Evolutionary conservation across 2,797 vertebrate genomes (phyloP).

Genomic region (Bryconaethiops microstoma): DNA sequence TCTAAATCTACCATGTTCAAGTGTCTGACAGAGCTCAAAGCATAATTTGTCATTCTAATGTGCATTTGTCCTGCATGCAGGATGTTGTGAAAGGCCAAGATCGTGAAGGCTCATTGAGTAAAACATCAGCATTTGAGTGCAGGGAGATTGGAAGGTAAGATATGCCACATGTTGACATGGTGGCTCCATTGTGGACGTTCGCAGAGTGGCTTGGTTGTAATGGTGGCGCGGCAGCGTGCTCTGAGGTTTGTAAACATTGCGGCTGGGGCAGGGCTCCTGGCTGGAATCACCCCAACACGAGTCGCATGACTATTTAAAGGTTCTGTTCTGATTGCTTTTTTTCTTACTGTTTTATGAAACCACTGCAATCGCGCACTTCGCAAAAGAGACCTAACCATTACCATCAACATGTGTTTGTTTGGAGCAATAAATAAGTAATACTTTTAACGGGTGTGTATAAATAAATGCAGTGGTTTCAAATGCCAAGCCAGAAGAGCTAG

Average conservation of each 20-base stretch:
- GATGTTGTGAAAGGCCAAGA: slow-evolving; percentile 45
- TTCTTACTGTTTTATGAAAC: slow-evolving; percentile 47
- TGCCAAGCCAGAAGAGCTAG: not conserved
- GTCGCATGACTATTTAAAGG: slow-evolving; percentile 44
- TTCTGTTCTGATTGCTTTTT: slow-evolving; percentile 35
- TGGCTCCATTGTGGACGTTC: slow-evolving; percentile 38
- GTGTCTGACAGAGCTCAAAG: not conserved
- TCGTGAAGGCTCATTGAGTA: slow-evolving; percentile 21
- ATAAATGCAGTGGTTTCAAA: not conserved
- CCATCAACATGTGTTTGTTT: not conserved
- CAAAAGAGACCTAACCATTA: slow-evolving; percentile 19
- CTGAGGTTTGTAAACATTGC: slow-evolving; percentile 47
- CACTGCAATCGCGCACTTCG: slow-evolving; percentile 32
- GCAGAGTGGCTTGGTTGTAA: slow-evolving; percentile 13
- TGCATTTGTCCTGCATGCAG: slow-evolving; percentile 20
- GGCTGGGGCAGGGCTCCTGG: slow-evolving; percentile 11
- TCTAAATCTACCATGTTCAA: not conserved
- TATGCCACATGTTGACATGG: slow-evolving; percentile 37
- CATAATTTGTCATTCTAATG: not conserved
- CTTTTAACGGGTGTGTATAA: not conserved
- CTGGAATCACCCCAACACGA: slow-evolving; percentile 36
- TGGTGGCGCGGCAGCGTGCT: slow-evolving; percentile 23
- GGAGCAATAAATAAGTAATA: too few relatives aligned
- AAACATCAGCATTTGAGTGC: slow-evolving; percentile 33
- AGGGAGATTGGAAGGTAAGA: slow-evolving; percentile 25